These are phyloP conservation scores for Parazoanthus darwini DNA, from an alignment of 92 coral and sea anemone species.

Conservation along the genomic window DNA sequence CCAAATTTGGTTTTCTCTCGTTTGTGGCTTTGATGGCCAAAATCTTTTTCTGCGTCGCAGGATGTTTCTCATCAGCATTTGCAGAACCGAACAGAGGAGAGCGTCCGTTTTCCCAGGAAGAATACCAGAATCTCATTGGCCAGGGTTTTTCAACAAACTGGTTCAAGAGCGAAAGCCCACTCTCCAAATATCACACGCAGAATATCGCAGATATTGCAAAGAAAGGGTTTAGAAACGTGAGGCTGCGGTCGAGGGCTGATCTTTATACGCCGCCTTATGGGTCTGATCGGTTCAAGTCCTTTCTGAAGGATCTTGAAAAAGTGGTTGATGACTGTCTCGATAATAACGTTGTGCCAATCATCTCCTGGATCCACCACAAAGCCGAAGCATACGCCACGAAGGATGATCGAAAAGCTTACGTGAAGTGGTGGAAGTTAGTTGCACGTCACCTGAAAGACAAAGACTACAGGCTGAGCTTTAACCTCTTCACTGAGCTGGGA, in stretches of 20 bases:
- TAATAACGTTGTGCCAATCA: slow-evolving; percentile 55
- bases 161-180: slow-evolving; percentile 52
- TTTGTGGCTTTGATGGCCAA: not conserved
- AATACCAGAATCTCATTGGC: slow-evolving; percentile 42
- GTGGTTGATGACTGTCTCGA: slow-evolving; percentile 66
- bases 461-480: slow-evolving; percentile 68
- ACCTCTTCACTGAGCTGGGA: slow-evolving; percentile 83
- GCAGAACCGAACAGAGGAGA: slow-evolving; percentile 9
- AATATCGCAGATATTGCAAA: slow-evolving; percentile 56
- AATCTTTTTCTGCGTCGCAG: not conserved
- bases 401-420: slow-evolving; percentile 47
- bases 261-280: slow-evolving; percentile 48
- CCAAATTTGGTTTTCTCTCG: not conserved
- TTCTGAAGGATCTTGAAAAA: slow-evolving; percentile 41
- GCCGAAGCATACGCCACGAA: slow-evolving; percentile 64
- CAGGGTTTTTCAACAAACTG: slow-evolving; percentile 70
- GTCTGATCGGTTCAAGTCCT: slow-evolving; percentile 36
- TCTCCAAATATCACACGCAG: slow-evolving; percentile 51
- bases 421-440: slow-evolving; percentile 72
- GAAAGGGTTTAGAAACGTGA: slow-evolving; percentile 61
- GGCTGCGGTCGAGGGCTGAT: slow-evolving; percentile 64
- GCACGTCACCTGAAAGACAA: slow-evolving; percentile 57
- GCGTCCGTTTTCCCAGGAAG: not conserved
- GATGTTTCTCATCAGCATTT: not conserved
- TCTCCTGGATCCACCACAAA: slow-evolving; percentile 73